A percentile compares a stretch with the other conserved stretches of the same genome.
Evolutionary conservation across 2,113 vertebrate genomes (phyloP).

Genomic region (Carollia perspicillata): DNA sequence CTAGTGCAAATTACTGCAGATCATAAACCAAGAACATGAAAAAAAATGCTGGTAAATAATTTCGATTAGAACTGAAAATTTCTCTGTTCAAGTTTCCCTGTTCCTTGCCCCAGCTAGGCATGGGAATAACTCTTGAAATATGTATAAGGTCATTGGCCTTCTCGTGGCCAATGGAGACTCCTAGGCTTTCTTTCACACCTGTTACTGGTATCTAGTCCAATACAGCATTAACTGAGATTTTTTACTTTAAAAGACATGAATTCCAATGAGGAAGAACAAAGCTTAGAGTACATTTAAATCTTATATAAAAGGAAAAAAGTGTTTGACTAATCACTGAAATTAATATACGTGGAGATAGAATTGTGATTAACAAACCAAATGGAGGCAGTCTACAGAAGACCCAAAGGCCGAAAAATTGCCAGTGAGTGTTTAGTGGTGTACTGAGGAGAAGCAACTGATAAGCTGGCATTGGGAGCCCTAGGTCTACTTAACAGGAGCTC

Average conservation of each 20-base stretch:
- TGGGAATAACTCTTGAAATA: neutral
- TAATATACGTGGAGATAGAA: neutral
- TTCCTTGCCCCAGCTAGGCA: neutral
- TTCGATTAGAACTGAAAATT: neutral
- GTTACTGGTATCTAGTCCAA: neutral
- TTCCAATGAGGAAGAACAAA: conserved; percentile 6
- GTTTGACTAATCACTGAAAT: neutral
- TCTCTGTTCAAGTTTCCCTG: neutral
- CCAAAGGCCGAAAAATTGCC: neutral
- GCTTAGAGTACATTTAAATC: neutral
- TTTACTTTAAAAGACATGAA: neutral
- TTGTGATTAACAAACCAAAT: neutral
- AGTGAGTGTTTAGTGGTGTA: neutral
- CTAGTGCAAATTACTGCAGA: neutral
- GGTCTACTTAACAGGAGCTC: neutral
- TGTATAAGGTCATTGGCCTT: neutral
- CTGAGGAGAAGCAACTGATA: neutral
- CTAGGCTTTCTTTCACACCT: neutral
- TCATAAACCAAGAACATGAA: neutral
- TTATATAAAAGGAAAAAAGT: neutral
- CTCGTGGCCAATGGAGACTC: neutral
- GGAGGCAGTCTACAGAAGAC: neutral
- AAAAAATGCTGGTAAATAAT: neutral
- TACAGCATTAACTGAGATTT: neutral
- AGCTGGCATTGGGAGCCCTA: neutral